Evolutionary conservation across 2,888 invertebrate genomes (phyloP), one percentile per base, ranked within the genome.

Genomic region (Vannuccia rotundouncinata): DNA sequence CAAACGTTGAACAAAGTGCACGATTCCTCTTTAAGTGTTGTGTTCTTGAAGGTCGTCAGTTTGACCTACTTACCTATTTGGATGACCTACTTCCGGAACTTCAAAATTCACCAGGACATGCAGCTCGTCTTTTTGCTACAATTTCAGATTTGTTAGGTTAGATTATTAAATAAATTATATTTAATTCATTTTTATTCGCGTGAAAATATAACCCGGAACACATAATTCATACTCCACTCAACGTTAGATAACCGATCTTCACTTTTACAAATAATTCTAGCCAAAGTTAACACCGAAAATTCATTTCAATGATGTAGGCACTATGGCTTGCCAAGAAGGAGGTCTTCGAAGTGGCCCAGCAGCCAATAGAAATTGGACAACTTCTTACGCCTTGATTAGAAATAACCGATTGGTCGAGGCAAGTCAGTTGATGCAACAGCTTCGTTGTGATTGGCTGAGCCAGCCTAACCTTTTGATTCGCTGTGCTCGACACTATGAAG

Each of bases 401-500:
- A 89, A 88, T 80, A 80, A 77, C 28, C 0, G 66, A 30, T 29
- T 79, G 60, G 28, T n/a, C 22, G 83, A 81, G 10, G 89, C 89
- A 25, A 84, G 89, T 1, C 75, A 82, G 29, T 85, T 85, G 0
- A 82, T 89, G 81, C 84, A 85, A 1, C 83, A 83, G 59, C 86
- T 85, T 80, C 82, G 87, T 30, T 81, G 83, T 0, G 84, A 86
- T n/a, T 90, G 90, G 90, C 81, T 89, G 78, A 83, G 84, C 29
- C 83, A 87, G 29, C 87, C 89, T 1, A 86, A 87, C 80, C 84
- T 85, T 29, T 82, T 90, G 81, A 87, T 90, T n/a, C 83, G 90
- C 80, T 90, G 90, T 25, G 89, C 90, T 0, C 83, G 90, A 31
- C 90, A 90, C 84, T 89, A 90, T 82, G 90, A 90, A 83, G 89